A percentile compares a stretch with the other conserved stretches of the same genome.
Conservation (phyloP, 2,113 vertebrate genomes). For the Hypanus sabinus region DNA sequence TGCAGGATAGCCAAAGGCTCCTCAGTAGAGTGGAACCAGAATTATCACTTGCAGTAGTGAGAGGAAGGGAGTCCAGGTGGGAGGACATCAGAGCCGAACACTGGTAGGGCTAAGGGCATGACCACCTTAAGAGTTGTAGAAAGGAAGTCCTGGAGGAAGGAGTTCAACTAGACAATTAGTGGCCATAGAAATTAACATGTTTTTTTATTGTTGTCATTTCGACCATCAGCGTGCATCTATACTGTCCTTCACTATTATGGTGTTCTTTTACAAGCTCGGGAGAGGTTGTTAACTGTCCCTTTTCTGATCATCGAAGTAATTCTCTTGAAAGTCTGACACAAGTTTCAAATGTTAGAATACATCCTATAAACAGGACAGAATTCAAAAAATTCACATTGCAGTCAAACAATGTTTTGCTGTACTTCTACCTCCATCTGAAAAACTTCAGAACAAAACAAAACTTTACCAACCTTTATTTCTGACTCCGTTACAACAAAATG, state of each 20-base stretch:
- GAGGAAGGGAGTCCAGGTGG: not conserved
- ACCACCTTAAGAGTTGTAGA: not conserved
- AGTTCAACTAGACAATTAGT: not conserved
- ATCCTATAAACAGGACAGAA: not conserved
- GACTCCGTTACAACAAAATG: conserved; percentile 2
- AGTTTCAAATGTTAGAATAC: not conserved
- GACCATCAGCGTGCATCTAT: not conserved
- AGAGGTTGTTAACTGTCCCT: not conserved
- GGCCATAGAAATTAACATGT: not conserved
- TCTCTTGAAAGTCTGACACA: not conserved
- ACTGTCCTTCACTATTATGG: not conserved
- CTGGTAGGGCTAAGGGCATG: not conserved
- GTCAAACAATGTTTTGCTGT: not conserved
- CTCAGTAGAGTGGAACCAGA: not conserved
- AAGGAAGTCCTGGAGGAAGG: not conserved
- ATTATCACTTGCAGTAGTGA: not conserved
- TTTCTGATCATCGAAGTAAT: not conserved
- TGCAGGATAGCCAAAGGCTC: not conserved
- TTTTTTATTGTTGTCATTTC: not conserved
- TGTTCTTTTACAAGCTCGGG: not conserved
- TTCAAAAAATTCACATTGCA: not conserved
- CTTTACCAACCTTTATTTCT: conserved; percentile 9
- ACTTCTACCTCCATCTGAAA: not conserved
- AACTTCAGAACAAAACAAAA: not conserved
- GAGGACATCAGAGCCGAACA: no score